These are phyloP conservation scores for Homalodisca vitripennis DNA, from an alignment of 1,140 invertebrate genomes.

Conservation along the genomic window DNA sequence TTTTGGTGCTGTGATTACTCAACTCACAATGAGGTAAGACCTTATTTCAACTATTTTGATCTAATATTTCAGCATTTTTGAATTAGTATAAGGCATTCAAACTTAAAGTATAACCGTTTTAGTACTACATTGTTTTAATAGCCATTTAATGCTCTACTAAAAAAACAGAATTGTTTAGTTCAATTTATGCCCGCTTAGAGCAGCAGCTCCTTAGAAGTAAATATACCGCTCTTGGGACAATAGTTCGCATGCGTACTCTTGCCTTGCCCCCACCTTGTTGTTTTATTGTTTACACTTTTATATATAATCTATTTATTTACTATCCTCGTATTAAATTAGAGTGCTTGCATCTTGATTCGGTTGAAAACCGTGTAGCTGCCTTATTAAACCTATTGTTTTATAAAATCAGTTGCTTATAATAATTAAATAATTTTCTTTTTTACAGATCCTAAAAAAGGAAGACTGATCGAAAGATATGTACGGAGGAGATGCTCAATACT, in stretches of 20 bases:
- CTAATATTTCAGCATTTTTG: not conserved
- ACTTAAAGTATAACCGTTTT: not conserved
- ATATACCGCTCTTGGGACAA: not conserved
- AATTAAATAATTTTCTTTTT: not conserved
- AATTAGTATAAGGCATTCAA: not conserved
- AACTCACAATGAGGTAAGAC: not conserved
- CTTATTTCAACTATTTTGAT: not conserved
- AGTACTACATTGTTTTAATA: not conserved
- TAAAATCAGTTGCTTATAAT: not conserved
- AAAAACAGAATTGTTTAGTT: not conserved
- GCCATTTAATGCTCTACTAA: not conserved
- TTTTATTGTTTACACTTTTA: slow-evolving; percentile 3
- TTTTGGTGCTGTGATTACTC: not conserved
- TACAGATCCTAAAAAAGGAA: not conserved
- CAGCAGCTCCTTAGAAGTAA: slow-evolving; percentile 6
- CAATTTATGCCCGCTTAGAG: not conserved
- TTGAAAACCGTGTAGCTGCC: not conserved
- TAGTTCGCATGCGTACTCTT: slow-evolving; percentile 4
- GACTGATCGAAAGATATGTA: not conserved
- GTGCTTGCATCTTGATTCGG: not conserved
- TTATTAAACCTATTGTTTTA: not conserved
- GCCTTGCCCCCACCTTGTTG: not conserved
- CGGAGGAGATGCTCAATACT: not conserved
- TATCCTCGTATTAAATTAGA: not conserved
- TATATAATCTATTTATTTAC: not conserved